Base-by-base conservation (phyloP, 2,888 invertebrate species). In the Hipparchia semele region DNA sequence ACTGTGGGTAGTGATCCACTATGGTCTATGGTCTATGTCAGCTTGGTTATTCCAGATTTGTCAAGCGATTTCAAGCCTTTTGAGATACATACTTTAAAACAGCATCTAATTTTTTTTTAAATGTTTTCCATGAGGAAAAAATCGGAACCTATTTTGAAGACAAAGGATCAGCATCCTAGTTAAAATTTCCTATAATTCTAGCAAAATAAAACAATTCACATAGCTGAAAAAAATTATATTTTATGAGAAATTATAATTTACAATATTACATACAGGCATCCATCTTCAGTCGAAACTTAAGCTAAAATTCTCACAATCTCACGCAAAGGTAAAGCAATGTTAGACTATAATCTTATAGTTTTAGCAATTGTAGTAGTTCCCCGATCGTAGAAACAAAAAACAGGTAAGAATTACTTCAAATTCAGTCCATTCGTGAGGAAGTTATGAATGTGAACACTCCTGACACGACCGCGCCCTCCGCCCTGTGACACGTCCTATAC, bases 161-260 rank as follows among this genome's bases (percentile, higher is more conserved):
- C 6, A 8, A 13, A 68, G 68, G 39, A 10, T 58, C 12, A 3
- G 10, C 1, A 58, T 58, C 51, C 39, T 39, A 39, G 39, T 46
- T 4, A 53, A 12, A 13, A 13, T 2, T 8, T 58, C 7, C 2
- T 3, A 13, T 23, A 58, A 13, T 13, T 13, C 23, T 13, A 39
- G 4, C 39, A n/a, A 87, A 92, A 87, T 82, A 86, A 93, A 92
- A 92, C 90, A 73, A 91, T 88, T 83, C 81, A 78, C 85, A 74
- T 93, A 94, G 94, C 94, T 94, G 94, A 94, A 94, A 94, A 94
- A 94, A 94, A 94, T 94, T 94, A 94, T 94, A 94, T 94, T 94
- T 94, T 94, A 94, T 94, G 94, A 94, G 94, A 94, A 94, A 94
- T 94, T 92, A 94, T 94, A 94, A 94, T 94, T 94, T 94, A 94